Conservation (phyloP, 2,113 vertebrate genomes). For the Platysteira castanea region DNA sequence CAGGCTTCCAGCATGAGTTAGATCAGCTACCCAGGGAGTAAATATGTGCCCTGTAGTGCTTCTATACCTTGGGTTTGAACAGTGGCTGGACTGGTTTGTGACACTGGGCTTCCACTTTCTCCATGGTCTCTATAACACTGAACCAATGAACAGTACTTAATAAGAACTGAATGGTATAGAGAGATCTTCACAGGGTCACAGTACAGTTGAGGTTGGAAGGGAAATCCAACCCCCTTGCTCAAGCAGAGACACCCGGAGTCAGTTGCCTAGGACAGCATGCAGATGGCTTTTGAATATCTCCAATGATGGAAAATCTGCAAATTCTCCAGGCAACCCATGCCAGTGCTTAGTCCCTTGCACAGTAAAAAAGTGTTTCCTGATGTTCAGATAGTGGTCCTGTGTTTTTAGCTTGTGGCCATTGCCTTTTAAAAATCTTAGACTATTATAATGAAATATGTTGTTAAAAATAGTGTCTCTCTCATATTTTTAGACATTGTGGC, state of each 20-base stretch:
- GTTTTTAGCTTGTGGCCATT: not conserved
- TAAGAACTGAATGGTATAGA: not conserved
- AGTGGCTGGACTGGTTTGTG: not conserved
- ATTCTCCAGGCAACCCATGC: not conserved
- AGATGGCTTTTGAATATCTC: not conserved
- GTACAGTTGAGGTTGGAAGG: not conserved
- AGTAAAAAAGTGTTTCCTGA: not conserved
- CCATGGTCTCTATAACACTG: not conserved
- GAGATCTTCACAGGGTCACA: not conserved
- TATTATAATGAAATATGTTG: not conserved
- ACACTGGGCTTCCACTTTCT: not conserved
- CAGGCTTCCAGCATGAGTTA: not conserved
- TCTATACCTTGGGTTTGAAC: not conserved
- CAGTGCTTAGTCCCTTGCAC: not conserved
- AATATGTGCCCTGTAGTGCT: not conserved
- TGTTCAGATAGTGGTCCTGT: not conserved
- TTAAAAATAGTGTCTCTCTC: not conserved
- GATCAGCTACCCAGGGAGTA: not conserved
- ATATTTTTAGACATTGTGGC: not conserved
- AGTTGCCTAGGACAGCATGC: not conserved
- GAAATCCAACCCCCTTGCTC: rapidly evolving
- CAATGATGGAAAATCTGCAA: not conserved
- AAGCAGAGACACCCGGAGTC: not conserved
- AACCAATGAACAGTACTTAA: not conserved
- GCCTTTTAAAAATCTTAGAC: not conserved